Percentiles rank a stretch among this genome's conserved stretches.
Conservation (phyloP, 1,140 invertebrate genomes). For the Nasonia vitripennis region DNA sequence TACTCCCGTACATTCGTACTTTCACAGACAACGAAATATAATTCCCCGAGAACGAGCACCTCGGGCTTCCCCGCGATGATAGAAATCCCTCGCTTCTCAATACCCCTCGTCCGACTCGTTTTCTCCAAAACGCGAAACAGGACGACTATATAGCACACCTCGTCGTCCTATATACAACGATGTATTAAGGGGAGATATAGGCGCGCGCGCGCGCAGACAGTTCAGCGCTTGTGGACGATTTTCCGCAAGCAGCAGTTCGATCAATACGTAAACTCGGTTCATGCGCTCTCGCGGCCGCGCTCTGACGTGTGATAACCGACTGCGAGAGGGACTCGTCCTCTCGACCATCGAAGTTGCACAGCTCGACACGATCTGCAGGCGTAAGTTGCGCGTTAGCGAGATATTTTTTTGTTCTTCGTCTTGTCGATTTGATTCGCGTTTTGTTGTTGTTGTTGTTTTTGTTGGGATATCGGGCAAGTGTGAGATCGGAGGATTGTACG, state of each 20-base stretch:
- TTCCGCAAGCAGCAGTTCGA: not conserved
- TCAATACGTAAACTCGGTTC: conserved; percentile 34
- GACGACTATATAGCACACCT: no score
- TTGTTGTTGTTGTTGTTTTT: no score
- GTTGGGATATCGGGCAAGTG: no score
- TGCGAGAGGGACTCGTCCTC: conserved; percentile 8
- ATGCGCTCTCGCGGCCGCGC: conserved; percentile 20
- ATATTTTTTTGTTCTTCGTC: not conserved
- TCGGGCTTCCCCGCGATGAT: not conserved
- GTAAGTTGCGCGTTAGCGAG: not conserved
- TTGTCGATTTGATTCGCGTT: not conserved
- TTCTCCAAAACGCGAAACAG: no score
- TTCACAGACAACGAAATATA: no score
- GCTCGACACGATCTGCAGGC: not conserved
- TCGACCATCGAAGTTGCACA: conserved; percentile 5
- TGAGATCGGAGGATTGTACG: no score
- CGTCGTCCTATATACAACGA: no score
- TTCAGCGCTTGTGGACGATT: not conserved
- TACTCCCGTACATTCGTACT: no score
- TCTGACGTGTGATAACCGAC: conserved; percentile 22
- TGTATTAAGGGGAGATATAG: no score
- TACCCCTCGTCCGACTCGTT: no score
- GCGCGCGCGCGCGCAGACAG: not conserved
- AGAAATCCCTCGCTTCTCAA: not conserved
- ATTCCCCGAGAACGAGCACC: no score